Percentiles rank a stretch among this genome's conserved stretches.
These are phyloP conservation scores for Odocoileus virginianus DNA, from an alignment of 2,113 vertebrate genomes.

Conservation along the genomic window DNA sequence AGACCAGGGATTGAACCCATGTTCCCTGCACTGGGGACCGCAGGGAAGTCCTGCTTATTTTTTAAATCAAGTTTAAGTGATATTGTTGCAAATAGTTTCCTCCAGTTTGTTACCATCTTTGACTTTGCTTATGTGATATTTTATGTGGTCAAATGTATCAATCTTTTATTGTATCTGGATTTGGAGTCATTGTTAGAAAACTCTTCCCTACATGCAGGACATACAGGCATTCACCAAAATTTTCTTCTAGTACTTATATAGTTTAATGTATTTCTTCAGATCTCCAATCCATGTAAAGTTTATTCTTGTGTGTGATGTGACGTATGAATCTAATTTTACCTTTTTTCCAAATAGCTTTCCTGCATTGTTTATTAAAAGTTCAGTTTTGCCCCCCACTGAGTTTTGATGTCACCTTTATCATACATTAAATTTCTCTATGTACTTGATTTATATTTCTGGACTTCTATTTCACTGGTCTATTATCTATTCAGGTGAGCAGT, in stretches of 20 bases:
- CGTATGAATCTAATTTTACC: constrained; percentile 2
- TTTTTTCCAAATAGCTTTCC: not conserved
- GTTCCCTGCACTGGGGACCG: not conserved
- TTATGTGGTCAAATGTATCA: not conserved
- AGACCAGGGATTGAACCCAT: not conserved
- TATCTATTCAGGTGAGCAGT: not conserved
- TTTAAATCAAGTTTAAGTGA: not conserved
- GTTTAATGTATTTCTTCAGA: constrained; percentile 3
- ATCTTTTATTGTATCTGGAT: not conserved
- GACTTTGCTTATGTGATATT: not conserved
- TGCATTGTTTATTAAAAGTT: constrained; percentile 23
- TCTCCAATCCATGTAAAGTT: not conserved
- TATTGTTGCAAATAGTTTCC: constrained; percentile 4
- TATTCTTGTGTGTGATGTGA: not conserved
- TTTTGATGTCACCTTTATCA: constrained; percentile 3
- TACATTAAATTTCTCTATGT: not conserved
- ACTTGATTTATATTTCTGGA: constrained; percentile 1
- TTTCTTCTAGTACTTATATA: not conserved
- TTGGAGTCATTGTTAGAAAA: constrained; percentile 22
- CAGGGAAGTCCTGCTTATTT: not conserved
- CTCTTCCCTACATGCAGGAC: not conserved
- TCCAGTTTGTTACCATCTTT: not conserved
- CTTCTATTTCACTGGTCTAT: not conserved
- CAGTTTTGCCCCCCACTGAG: not conserved
- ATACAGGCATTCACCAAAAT: not conserved